phyloP scores from a whole-genome alignment of 2,113 vertebrate species.

The Antigone vipio region DNA sequence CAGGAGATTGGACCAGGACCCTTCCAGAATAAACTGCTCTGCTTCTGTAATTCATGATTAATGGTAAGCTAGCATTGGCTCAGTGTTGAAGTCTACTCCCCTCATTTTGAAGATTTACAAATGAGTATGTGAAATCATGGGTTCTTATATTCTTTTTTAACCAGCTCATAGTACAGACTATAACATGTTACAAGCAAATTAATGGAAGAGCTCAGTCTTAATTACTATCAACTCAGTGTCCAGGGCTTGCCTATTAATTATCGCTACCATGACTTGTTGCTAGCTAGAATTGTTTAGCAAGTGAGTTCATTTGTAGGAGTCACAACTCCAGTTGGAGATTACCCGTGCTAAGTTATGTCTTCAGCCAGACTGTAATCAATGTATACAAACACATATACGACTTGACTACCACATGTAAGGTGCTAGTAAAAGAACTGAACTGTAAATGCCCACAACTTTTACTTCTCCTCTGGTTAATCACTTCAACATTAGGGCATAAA shows the following conservation, averaged over 20 bases:
- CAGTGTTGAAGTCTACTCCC: neutral
- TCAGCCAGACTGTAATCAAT: neutral
- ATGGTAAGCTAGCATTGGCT: neutral
- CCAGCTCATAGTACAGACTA: neutral
- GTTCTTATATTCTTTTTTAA: neutral
- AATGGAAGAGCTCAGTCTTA: neutral
- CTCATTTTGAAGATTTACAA: neutral
- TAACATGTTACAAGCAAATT: neutral
- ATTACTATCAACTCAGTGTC: neutral
- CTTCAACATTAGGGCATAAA: neutral
- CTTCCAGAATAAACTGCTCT: neutral
- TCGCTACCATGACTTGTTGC: neutral
- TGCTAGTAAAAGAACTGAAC: neutral
- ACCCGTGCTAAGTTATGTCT: neutral
- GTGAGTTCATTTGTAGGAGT: neutral
- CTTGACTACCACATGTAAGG: neutral
- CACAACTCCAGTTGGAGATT: neutral
- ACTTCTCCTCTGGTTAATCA: neutral
- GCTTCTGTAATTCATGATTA: neutral
- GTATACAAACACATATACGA: neutral
- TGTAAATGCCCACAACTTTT: neutral
- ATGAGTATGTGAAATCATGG: neutral
- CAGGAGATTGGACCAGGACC: neutral
- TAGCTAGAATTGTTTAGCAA: neutral
- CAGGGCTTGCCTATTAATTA: neutral